Conservation (phyloP, 1,140 invertebrate genomes). For the Pseudachorutes palmiensis region DNA sequence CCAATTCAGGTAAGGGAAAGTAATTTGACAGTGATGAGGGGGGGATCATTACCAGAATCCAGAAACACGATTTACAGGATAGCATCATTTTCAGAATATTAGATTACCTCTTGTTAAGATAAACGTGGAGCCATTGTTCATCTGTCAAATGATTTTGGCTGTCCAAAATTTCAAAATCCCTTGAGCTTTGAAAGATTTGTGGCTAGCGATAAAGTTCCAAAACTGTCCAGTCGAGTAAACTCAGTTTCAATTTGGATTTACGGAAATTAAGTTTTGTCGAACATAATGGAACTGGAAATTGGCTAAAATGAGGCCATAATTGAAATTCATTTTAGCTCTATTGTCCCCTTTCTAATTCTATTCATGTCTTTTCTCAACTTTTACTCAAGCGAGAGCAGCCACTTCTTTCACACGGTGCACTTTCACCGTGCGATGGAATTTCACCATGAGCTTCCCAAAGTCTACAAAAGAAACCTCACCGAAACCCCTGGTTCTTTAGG, state of each 20-base stretch:
- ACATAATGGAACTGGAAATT: neutral
- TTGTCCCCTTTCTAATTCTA: neutral
- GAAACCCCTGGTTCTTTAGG: too few species aligned
- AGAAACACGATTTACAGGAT: neutral
- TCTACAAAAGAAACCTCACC: too few species aligned
- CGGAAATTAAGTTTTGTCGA: neutral
- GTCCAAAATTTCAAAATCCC: neutral
- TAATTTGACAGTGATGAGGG: neutral
- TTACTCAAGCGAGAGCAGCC: neutral
- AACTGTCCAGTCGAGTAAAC: neutral
- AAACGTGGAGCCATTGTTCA: too few species aligned
- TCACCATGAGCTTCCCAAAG: too few species aligned
- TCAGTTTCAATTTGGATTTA: neutral
- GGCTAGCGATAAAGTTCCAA: neutral
- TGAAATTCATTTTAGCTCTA: neutral
- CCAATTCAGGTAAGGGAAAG: constrained; percentile 1
- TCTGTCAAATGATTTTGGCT: too few species aligned
- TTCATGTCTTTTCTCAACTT: neutral
- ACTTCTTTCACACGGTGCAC: neutral
- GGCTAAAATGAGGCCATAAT: neutral
- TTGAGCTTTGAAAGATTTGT: neutral
- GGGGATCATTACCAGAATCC: neutral
- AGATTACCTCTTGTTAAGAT: too few species aligned
- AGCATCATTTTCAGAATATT: neutral
- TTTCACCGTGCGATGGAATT: too few species aligned